Base-by-base conservation (phyloP, 2,797 vertebrate genomes). In the Brachyrhaphis roseni region DNA sequence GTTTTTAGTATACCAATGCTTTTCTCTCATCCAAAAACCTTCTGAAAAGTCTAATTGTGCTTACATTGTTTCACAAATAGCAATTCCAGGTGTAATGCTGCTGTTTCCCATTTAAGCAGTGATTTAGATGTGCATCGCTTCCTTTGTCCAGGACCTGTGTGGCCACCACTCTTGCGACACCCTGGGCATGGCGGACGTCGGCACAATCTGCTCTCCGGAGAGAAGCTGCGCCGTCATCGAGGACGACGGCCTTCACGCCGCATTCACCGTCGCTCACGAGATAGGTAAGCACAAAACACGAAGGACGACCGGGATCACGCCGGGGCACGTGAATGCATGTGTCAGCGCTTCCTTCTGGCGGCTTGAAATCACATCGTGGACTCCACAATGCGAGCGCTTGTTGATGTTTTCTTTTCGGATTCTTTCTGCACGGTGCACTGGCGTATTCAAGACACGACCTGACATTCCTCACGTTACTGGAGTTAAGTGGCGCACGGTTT, bases 141-240 rank as follows among this genome's bases (percentile, higher is more conserved):
- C 45, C 34, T 79, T 75, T 3, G 72, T 93, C 78, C 95, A 99
- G 98, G 98, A 99, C 95, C 96, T 99, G 90, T 99, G 98, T 80
- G 98, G 98, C 88, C 97, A 99, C 93, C 98, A 99, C 95, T 99
- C 98, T 80, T 99, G 98, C 46, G 98, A 99, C 95, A 99, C 98
- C 76, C 96, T 99, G 94, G 98, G 98, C 93, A 99, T 99, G 98
- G 98, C 98, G 76, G 98, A 99, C 90, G 98, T 99, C 76, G 98
- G 98, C 86, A 99, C 98, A 91, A 96, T 99, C 95, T 99, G 98
- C 94, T 97, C 98, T 74, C 97, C 98, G 0, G 98, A 99, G 95
- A 96, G 98, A 92, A 99, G 98, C 97, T 99, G 98, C 77, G 98
- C 98, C 0, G 97, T 99, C 94, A 99, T 99, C 84, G 98, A 99